These are phyloP conservation scores for Mellilla xanthometata DNA, from an alignment of 2,888 invertebrate genomes.

Conservation along the genomic window DNA sequence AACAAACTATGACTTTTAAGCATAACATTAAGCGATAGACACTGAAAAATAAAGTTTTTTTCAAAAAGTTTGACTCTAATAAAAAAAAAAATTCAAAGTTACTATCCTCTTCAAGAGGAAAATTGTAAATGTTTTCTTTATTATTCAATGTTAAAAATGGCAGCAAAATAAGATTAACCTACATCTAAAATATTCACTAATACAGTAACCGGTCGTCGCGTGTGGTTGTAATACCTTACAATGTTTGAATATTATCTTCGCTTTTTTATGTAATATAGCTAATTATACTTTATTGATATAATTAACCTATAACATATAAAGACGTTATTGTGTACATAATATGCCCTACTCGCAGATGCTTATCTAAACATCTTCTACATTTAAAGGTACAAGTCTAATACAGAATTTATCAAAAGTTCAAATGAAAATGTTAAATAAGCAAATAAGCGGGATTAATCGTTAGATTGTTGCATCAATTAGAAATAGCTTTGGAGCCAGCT, in stretches of 20 bases:
- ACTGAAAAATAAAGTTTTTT: no score
- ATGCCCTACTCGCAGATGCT: slow-evolving; percentile 69
- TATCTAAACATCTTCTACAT: slow-evolving; percentile 54
- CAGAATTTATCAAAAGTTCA: slow-evolving; percentile 30
- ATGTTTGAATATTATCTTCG: slow-evolving; percentile 60
- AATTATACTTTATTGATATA: slow-evolving; percentile 57
- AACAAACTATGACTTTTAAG: no score
- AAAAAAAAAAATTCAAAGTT: no score
- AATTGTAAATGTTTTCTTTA: no score
- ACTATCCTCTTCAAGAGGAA: no score
- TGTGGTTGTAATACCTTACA: slow-evolving; percentile 71
- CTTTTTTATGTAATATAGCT: slow-evolving; percentile 58
- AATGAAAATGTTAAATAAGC: not conserved
- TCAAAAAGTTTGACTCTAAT: no score
- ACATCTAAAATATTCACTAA: no score
- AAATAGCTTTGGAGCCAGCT: not conserved
- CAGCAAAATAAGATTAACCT: not conserved
- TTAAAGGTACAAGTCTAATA: slow-evolving; percentile 37
- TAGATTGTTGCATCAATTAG: not conserved
- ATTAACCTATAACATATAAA: slow-evolving; percentile 51
- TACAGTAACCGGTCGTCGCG: slow-evolving; percentile 68
- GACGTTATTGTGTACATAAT: slow-evolving; percentile 67
- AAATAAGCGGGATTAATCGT: not conserved
- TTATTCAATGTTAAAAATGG: no score
- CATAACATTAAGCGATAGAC: no score